Conservation (phyloP, 2,888 invertebrate genomes). For the Atrina japonica region DNA sequence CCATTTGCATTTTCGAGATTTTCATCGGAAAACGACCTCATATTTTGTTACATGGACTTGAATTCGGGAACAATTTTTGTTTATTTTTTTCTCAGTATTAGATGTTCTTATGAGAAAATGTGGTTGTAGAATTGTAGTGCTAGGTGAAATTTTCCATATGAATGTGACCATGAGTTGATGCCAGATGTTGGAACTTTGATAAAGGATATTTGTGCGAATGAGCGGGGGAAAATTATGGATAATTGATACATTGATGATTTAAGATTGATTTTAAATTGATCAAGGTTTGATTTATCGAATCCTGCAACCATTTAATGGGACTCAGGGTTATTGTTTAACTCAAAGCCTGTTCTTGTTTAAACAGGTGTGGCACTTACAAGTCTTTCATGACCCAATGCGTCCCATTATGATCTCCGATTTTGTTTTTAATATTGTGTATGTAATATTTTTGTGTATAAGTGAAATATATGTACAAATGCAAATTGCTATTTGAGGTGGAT, state of each 20-base stretch:
- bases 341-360: constrained; percentile 2
- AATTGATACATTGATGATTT: background rate
- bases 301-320: constrained; percentile 47
- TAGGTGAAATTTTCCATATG: constrained; percentile 36
- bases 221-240: background rate
- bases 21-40: constrained; percentile 51
- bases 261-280: constrained; percentile 9
- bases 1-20: constrained; percentile 27
- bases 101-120: constrained; percentile 47
- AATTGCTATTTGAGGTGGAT: no score
- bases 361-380: constrained; percentile 48
- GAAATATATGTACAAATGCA: constrained; percentile 14
- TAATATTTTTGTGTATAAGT: constrained; percentile 55
- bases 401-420: constrained; percentile 60
- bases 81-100: constrained; percentile 50
- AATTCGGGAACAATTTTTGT: constrained; percentile 54
- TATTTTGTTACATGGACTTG: constrained; percentile 60
- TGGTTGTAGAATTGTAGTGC: constrained; percentile 53
- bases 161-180: constrained; percentile 19
- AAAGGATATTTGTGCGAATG: background rate
- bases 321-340: constrained; percentile 37
- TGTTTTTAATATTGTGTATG: constrained; percentile 47
- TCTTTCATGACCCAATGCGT: constrained; percentile 59
- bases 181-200: background rate
- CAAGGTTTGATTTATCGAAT: constrained; percentile 18